phyloP scores from a whole-genome alignment of 2,888 invertebrate species.

The Drosophila lacicola region DNA sequence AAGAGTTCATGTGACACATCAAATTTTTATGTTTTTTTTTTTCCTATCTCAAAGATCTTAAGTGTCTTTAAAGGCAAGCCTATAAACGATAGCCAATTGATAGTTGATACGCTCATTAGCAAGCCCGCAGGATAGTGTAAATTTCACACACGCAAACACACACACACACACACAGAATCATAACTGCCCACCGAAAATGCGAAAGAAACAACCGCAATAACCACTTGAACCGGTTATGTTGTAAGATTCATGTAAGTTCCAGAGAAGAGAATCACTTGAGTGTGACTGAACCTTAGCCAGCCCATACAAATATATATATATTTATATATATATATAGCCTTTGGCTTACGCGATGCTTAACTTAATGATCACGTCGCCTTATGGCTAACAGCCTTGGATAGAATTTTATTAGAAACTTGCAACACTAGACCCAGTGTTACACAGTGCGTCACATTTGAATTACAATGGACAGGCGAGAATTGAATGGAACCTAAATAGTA shows the following conservation, averaged over 20 bases:
- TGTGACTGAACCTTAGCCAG: constrained; percentile 72
- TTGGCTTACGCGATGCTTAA: constrained; percentile 34
- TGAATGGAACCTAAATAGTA: constrained; percentile 62
- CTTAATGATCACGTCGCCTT: constrained; percentile 47
- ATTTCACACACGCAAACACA: constrained; percentile 35
- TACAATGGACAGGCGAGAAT: constrained; percentile 61
- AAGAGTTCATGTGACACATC: constrained; percentile 13
- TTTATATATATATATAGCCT: not conserved
- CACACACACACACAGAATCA: constrained; percentile 18
- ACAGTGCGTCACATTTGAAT: constrained; percentile 63
- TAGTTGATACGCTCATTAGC: constrained; percentile 40
- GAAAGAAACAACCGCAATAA: constrained; percentile 59
- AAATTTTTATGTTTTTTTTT: constrained; percentile 1
- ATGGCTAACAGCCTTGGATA: constrained; percentile 44
- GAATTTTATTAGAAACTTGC: constrained; percentile 47
- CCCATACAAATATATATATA: constrained; percentile 13
- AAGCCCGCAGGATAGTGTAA: constrained; percentile 67
- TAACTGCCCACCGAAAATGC: constrained; percentile 69
- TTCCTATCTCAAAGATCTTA: constrained; percentile 17
- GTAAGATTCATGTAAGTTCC: constrained; percentile 72
- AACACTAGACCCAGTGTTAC: constrained; percentile 16
- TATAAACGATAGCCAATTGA: constrained; percentile 26
- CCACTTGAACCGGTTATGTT: constrained; percentile 72
- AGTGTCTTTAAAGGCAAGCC: constrained; percentile 15
- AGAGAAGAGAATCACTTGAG: constrained; percentile 69